Evolutionary conservation across 2,797 vertebrate genomes (phyloP).

Genomic region (Pipistrellus pipistrellus): DNA sequence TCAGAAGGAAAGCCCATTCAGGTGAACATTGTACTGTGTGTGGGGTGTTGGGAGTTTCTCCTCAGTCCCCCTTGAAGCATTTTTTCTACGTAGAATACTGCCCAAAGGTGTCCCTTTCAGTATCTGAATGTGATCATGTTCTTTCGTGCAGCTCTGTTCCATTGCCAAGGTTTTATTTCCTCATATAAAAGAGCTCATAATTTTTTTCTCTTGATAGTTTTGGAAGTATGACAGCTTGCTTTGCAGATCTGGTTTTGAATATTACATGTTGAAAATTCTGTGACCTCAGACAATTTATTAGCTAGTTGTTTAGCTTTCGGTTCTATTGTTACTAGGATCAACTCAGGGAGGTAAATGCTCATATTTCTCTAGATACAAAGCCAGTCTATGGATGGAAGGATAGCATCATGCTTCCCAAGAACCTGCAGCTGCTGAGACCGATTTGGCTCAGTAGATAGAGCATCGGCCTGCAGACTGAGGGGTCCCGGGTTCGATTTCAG

Average conservation of each 20-base stretch:
- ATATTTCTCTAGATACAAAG: background rate
- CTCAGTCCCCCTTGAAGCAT: background rate
- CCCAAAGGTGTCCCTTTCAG: background rate
- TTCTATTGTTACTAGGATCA: background rate
- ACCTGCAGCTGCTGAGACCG: background rate
- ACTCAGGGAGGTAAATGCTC: background rate
- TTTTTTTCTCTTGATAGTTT: conserved; percentile 3
- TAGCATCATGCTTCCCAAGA: accelerated
- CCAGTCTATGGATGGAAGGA: background rate
- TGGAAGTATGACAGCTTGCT: conserved; percentile 15
- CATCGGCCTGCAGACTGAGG: no score
- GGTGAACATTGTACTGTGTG: accelerated
- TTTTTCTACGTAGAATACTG: background rate
- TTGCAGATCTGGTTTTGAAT: conserved; percentile 34
- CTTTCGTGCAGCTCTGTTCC: background rate
- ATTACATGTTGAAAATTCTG: background rate
- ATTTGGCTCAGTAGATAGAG: no score
- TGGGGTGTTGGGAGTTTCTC: background rate
- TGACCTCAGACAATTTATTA: conserved; percentile 37
- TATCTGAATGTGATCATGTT: background rate
- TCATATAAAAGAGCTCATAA: background rate
- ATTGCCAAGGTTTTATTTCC: background rate
- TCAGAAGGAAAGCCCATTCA: background rate
- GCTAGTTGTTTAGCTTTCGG: background rate
- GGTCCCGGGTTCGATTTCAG: no score